Base-by-base conservation (phyloP, 2,797 vertebrate species). In the Carduelis carduelis region DNA sequence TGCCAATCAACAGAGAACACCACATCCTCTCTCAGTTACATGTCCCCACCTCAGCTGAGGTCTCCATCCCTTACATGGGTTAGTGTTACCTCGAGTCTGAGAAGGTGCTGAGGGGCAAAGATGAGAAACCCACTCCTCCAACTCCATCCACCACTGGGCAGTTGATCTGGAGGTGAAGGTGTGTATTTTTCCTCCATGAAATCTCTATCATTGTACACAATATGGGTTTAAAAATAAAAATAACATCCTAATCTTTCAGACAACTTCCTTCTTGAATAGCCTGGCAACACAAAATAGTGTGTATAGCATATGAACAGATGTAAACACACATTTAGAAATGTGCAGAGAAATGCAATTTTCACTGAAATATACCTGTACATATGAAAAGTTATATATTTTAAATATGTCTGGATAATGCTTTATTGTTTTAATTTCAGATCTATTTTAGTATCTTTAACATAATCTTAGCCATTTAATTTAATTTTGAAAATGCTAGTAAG, bases 21-120 rank as follows among this genome's bases (percentile, higher is more conserved):
- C 34, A 28, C 0, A 0, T 56, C 9, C 17, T 63, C 9, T 56
- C 43, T 65, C n/a, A 5, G 34, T 41, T 43, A 28, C 4, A 3
- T 14, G 5, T 50, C 69, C 30, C 28, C 17, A 28, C 9, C 20
- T 65, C 47, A 59, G 34, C 50, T 65, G 27, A 87, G 14, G 13
- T 27, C 34, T 47, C 53, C 52, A 12, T 5, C 37, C 12, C 23
- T 59, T 32, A 18, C 0, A 0, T 12, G 17, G 13, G 20, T 65
- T 19, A 23, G 9, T 9, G n/a, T 26, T 61, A 34, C 49, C 21
- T 43, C 3, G 2, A 68, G 49, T 9, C 30, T 46, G 37, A 37
- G 22, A 23, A 37, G 11, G 2, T 63, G 20, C 20, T 34, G n/a
- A 87, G 34, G 28, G 56, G 27, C 14, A 66, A 75, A 66, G 27